Percentiles rank a stretch among this genome's conserved stretches.
Conservation (phyloP, 2,888 invertebrate species). For the Allophyes oxyacanthae region DNA sequence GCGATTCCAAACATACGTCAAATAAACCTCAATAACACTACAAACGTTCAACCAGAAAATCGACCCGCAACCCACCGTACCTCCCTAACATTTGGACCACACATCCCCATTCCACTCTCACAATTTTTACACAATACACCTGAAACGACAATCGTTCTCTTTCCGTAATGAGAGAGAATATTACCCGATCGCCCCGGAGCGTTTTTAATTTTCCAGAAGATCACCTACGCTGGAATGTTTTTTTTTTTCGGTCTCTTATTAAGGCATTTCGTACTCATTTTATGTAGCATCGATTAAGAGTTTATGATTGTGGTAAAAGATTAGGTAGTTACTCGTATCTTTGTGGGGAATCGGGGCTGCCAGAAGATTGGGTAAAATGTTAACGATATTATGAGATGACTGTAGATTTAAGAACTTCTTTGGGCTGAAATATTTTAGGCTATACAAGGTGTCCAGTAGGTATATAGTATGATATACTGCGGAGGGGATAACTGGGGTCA, state of each 20-base stretch:
- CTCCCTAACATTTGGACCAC: conserved; percentile 31
- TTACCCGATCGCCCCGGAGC: conserved; percentile 85
- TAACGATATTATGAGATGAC: too few species aligned
- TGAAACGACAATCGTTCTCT: conserved; percentile 77
- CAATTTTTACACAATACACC: conserved; percentile 70
- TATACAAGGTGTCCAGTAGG: too few species aligned
- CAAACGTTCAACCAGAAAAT: conserved; percentile 39
- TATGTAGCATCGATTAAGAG: conserved; percentile 54
- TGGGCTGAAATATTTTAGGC: too few species aligned
- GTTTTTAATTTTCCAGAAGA: conserved; percentile 87
- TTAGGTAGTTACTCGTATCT: conserved; percentile 28
- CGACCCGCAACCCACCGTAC: conserved; percentile 46
- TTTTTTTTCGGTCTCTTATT: conserved; percentile 67
- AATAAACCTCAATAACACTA: too few species aligned
- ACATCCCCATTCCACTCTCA: conserved; percentile 23
- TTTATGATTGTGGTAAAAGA: conserved; percentile 40
- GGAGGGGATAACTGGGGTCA: too few species aligned
- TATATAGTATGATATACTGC: too few species aligned
- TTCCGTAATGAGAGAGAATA: conserved; percentile 77
- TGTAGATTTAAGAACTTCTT: too few species aligned
- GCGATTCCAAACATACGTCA: too few species aligned
- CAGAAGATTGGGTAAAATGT: not conserved
- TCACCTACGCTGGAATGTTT: conserved; percentile 73
- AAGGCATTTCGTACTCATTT: conserved; percentile 46
- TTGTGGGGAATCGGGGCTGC: conserved; percentile 20